Percentiles rank a stretch among this genome's conserved stretches.
Conservation (phyloP, 2,113 vertebrate genomes). For the Capra hircus region DNA sequence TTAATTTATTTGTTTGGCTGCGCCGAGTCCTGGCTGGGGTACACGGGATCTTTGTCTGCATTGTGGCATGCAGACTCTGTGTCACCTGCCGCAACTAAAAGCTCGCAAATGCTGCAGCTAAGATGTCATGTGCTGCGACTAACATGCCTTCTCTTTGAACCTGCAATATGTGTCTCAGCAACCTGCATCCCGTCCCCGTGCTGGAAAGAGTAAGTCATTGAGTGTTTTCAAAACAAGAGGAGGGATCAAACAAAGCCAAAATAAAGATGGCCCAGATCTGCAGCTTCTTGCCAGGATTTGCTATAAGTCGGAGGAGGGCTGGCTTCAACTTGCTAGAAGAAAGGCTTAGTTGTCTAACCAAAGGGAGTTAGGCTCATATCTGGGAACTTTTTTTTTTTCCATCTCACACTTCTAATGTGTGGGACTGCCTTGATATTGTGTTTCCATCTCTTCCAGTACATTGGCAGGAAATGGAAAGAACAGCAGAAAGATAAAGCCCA, state of each 20-base stretch:
- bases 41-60: neutral
- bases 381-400: neutral
- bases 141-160: neutral
- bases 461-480: conserved; percentile 40
- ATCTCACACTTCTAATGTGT: conserved; percentile 9
- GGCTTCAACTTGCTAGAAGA: conserved; percentile 15
- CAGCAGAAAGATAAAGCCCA: neutral
- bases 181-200: neutral
- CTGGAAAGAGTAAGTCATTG: neutral
- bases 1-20: neutral
- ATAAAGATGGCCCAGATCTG: conserved; percentile 15
- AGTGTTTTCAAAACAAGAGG: conserved; percentile 31
- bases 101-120: neutral
- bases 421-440: conserved; percentile 5
- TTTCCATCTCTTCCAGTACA: neutral
- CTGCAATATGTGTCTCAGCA: neutral
- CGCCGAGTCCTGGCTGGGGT: neutral
- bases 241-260: conserved; percentile 34
- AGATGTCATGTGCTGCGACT: neutral
- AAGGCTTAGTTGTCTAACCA: conserved; percentile 23
- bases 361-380: conserved; percentile 1
- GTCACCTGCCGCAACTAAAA: neutral
- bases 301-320: neutral
- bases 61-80: neutral
- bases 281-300: conserved; percentile 27